These are phyloP conservation scores for Vultur gryphus DNA, from an alignment of 2,797 vertebrate species.

Conservation along the genomic window DNA sequence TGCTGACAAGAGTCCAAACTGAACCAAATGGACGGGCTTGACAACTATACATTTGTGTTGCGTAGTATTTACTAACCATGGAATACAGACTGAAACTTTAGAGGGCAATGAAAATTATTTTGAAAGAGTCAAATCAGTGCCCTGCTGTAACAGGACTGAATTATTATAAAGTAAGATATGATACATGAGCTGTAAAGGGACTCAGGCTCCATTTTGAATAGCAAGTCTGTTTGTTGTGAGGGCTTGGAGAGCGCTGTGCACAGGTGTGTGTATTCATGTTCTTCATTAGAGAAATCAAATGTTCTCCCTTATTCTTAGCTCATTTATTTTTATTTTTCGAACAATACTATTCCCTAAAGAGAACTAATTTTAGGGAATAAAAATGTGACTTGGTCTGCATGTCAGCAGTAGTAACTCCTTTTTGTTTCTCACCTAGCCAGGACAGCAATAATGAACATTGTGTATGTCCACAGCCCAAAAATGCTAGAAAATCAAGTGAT, in stretches of 20 bases:
- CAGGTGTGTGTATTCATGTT: neutral
- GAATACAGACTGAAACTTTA: neutral
- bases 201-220: neutral
- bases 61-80: neutral
- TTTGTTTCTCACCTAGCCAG: neutral
- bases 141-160: neutral
- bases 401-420: neutral
- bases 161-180: neutral
- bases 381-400: neutral
- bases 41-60: accelerated
- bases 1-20: neutral
- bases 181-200: neutral
- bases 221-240: neutral
- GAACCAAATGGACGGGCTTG: neutral
- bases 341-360: neutral
- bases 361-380: neutral
- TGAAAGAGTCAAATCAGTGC: neutral
- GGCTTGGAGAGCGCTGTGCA: neutral
- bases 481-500: neutral
- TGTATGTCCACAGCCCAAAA: neutral
- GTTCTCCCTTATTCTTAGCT: neutral
- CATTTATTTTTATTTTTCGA: neutral
- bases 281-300: neutral
- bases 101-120: neutral
- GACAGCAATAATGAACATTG: neutral